Conservation (phyloP, 2,797 vertebrate species). For the Dallia pectoralis region DNA sequence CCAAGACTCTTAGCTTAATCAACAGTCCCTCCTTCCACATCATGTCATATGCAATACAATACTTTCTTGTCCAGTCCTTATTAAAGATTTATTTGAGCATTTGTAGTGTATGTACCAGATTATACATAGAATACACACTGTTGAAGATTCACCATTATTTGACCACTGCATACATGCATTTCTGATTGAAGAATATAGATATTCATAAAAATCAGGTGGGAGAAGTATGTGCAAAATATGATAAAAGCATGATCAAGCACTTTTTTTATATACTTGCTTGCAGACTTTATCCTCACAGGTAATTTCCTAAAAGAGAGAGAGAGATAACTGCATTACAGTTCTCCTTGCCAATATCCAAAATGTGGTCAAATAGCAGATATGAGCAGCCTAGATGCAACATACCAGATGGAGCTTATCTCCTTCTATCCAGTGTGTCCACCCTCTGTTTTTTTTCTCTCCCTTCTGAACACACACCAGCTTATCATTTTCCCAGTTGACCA, state of each 20-base stretch:
- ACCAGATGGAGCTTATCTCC: slow-evolving; percentile 85
- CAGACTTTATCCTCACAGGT: slow-evolving; percentile 68
- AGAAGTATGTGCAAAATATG: not conserved
- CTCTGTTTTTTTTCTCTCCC: slow-evolving; percentile 84
- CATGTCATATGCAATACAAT: no score
- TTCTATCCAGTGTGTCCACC: slow-evolving; percentile 89
- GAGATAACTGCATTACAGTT: not conserved
- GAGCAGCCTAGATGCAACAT: slow-evolving; percentile 23
- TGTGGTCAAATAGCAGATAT: not conserved
- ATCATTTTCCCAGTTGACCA: slow-evolving; percentile 81
- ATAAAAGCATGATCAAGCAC: slow-evolving; percentile 36
- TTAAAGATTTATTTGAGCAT: not conserved
- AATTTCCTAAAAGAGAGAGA: slow-evolving; percentile 60
- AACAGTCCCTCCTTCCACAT: no score
- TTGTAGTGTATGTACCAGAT: not conserved
- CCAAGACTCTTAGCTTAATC: no score
- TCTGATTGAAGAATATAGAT: not conserved
- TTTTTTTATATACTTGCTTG: slow-evolving; percentile 72
- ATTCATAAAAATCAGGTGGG: not conserved
- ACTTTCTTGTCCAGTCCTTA: not conserved
- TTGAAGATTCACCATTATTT: not conserved
- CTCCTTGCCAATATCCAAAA: not conserved
- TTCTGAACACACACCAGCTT: slow-evolving; percentile 84
- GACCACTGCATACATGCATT: not conserved
- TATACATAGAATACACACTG: not conserved